Evolutionary conservation across 2,888 invertebrate genomes (phyloP), one percentile per base, ranked within the genome.

Genomic region (Oligia strigilis): DNA sequence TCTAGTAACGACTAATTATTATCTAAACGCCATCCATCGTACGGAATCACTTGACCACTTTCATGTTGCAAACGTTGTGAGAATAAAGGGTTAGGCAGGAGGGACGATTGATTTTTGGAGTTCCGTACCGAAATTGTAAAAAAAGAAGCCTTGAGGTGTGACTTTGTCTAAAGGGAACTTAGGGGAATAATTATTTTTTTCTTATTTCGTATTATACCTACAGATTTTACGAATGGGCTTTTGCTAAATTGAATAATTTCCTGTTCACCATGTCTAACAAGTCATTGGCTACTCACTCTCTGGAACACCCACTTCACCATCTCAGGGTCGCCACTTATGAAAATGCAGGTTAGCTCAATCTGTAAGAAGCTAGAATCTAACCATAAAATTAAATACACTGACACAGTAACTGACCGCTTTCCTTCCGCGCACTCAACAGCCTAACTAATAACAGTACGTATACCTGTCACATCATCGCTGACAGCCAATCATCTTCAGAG

Each of bases 401-500:
- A 73, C 80, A 82, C 40, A 80, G 64, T 14, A 76, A 40, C 64
- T 49, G 17, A 40, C 81, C 40, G 72, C 78, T 86, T 86, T 84
- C 81, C 84, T 84, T 86, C 86, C 81, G 81, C 58, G 64, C 66
- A 72, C 64, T 55, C 52, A 55, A 52, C 58, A 70, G 71, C 23
- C 55, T 19, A n/a, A 75, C 73, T 86, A 86, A 75, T 86, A 78
- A 67, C 72, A 81, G 86, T 75, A 66, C 46, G 9, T 46, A 49
- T 46, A 49, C 69, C 78, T 78, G 81, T 84, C 81, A 75, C 77
- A 71, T 83, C 83, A 72, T 64, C 75, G 14, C 60, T 81, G 87
- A 84, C 86, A 77, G 65, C 73, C 67, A 87, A 87, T 86, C 87
- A 83, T 87, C 71, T 76, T 36, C 52, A 23, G 6, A 65, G 36